Percentiles rank a stretch among this genome's conserved stretches.
Conservation (phyloP, 2,113 vertebrate genomes). For the Notothenia coriiceps region DNA sequence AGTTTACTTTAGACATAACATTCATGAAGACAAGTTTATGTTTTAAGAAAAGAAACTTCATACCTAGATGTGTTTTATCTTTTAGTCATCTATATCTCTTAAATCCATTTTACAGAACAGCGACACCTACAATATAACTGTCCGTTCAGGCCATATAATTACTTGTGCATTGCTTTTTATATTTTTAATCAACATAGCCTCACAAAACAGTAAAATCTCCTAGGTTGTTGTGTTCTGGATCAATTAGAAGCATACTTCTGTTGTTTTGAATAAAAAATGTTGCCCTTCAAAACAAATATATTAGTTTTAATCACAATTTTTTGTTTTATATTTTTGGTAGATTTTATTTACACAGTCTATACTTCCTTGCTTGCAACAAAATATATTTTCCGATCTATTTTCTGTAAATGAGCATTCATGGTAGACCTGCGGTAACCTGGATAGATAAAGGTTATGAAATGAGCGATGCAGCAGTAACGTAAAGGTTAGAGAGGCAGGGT, state of each 20-base stretch:
- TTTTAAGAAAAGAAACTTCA: not conserved
- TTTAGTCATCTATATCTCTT: not conserved
- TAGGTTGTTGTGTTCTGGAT: not conserved
- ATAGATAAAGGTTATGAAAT: slow-evolving; percentile 11
- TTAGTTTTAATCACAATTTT: not conserved
- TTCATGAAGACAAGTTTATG: not conserved
- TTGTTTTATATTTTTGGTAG: not conserved
- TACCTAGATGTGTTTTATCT: not conserved
- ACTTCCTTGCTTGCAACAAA: not conserved
- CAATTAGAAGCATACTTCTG: not conserved
- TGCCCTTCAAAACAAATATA: not conserved
- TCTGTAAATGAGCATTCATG: slow-evolving; percentile 4
- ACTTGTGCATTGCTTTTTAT: not conserved
- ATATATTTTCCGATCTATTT: not conserved
- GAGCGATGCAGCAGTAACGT: not conserved
- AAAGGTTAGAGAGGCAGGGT: slow-evolving; percentile 18
- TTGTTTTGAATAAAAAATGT: not conserved
- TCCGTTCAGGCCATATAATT: not conserved
- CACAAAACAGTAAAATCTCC: not conserved
- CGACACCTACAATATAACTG: not conserved
- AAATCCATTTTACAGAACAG: not conserved
- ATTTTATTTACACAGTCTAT: not conserved
- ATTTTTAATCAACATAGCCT: not conserved
- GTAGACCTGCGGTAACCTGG: not conserved
- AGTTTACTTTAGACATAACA: not conserved